Evolutionary conservation across 2,113 vertebrate genomes (phyloP), one percentile per base, ranked within the genome.

Genomic region (Ageneiosus marmoratus): DNA sequence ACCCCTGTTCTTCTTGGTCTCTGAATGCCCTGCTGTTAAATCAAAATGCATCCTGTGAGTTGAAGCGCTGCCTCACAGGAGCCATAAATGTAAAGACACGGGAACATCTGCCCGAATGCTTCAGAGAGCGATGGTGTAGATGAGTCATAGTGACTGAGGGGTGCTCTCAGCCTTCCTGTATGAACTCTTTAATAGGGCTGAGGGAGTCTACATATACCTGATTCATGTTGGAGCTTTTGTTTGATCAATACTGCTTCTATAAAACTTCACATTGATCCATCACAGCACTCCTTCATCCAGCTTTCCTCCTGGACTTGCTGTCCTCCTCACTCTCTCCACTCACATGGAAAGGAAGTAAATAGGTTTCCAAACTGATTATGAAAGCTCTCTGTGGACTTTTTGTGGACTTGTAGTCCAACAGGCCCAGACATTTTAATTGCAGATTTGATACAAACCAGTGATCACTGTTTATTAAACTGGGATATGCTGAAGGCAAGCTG

Each of bases 231-330:
- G 86, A 86, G 89, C 88, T 90, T 90, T 90, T 77, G 79, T 89
- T 51, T 79, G 88, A 93, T 94, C 92, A 89, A 92, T 92, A 91
- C 83, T 81, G 86, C 85, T 88, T 90, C 90, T 90, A 85, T 87
- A 87, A 91, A 91, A 90, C 87, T 88, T 91, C 89, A 86, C 81
- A 89, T 91, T 87, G 91, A 91, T 92, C 90, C 70, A 29, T 89
- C 90, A 91, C 83, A 83, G 82, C 88, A 79, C 83, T 88, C 82
- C 87, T 78, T 89, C 83, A 83, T 50, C 77, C 51, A 82, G 24
- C 51, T 55, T 37, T n/a, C 51, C 83, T 74, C 67, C 60, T 62
- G 69, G 86, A 83, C 77, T 78, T 22, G 58, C 44, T 80, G 37
- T 48, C 63, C 32, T 44, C 6, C 50, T 58, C 27, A 48, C 50